Evolutionary conservation across 2,888 invertebrate genomes (phyloP).

Genomic region (Hirtodrosophila alboralis): DNA sequence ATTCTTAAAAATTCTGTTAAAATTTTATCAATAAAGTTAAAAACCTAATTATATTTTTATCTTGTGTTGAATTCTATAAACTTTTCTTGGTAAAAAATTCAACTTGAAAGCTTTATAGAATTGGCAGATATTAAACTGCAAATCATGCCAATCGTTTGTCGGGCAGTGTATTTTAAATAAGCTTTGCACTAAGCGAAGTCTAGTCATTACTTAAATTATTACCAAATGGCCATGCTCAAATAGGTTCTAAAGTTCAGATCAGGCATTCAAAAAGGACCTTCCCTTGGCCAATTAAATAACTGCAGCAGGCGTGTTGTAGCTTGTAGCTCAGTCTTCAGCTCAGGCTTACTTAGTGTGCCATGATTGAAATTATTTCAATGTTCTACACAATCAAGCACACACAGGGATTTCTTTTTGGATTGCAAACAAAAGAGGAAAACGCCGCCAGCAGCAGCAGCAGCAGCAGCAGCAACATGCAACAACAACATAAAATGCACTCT

Average conservation of each 20-base stretch:
- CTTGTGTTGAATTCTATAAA: too few species aligned
- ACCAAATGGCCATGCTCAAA: constrained; percentile 5
- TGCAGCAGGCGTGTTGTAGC: constrained; percentile 18
- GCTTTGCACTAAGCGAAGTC: too few species aligned
- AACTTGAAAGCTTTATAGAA: too few species aligned
- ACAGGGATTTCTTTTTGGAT: constrained; percentile 23
- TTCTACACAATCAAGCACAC: constrained; percentile 25
- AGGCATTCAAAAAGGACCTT: constrained; percentile 10
- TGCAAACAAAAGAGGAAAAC: constrained; percentile 42
- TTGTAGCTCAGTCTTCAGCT: constrained; percentile 14
- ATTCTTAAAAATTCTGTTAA: too few species aligned
- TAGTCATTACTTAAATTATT: constrained; percentile 21
- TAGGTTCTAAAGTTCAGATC: constrained; percentile 17
- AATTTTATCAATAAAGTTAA: too few species aligned
- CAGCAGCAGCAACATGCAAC: constrained; percentile 24
- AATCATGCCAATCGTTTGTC: too few species aligned
- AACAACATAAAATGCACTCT: constrained; percentile 54
- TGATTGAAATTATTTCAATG: constrained; percentile 77
- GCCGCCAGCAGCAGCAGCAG: constrained; percentile 11
- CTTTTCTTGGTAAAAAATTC: too few species aligned
- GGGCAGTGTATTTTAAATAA: too few species aligned
- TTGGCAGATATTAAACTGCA: too few species aligned
- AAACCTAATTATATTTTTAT: too few species aligned
- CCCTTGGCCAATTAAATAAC: constrained; percentile 44
- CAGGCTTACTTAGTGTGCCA: constrained; percentile 47